Evolutionary conservation across 2,888 invertebrate genomes (phyloP), one percentile per base, ranked within the genome.

Genomic region (Cosmorhoe ocellata): DNA sequence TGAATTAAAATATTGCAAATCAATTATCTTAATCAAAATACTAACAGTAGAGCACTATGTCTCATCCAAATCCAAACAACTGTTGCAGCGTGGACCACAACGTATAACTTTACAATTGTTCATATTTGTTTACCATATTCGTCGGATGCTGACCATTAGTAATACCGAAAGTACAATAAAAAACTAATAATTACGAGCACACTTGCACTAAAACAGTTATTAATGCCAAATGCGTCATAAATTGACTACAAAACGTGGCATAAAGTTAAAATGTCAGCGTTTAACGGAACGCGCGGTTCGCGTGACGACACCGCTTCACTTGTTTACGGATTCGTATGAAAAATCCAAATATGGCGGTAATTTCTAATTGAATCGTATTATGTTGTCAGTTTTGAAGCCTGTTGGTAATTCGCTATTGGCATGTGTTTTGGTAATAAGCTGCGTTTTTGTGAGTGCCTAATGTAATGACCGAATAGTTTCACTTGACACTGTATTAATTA

Each of bases 341-440:
- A 53, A 48, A 46, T 51, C 31, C 48, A 40, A 53, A 48, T 48
- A 48, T 44, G 48, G 40, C 33, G 37, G 41, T 24, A 46, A 50
- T 55, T 55, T 46, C 50, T 50, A 55, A 55, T 50, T 50, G 43
- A 55, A 50, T 50, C 46, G 34, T 46, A 45, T 50, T 48, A 53
- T 40, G 53, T 26, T 55, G 55, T 50, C 55, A 46, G 36, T 48
- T 34, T 46, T 24, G 43, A 48, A 42, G 46, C 39, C 33, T 43
- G 42, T 47, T 30, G 37, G 50, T 49, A 31, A 48, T 44, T 48
- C 62, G 73, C 74, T 72, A 70, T 71, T 74, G 72, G 55, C 58
- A 55, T 51, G 61, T 62, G 53, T 52, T 52, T 50, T 55, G 47
- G 44, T 46, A 50, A 43, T 55, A 36, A 51, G 51, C 47, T 27